Conservation (phyloP, 2,113 vertebrate genomes). For the Corythornis cristatus region DNA sequence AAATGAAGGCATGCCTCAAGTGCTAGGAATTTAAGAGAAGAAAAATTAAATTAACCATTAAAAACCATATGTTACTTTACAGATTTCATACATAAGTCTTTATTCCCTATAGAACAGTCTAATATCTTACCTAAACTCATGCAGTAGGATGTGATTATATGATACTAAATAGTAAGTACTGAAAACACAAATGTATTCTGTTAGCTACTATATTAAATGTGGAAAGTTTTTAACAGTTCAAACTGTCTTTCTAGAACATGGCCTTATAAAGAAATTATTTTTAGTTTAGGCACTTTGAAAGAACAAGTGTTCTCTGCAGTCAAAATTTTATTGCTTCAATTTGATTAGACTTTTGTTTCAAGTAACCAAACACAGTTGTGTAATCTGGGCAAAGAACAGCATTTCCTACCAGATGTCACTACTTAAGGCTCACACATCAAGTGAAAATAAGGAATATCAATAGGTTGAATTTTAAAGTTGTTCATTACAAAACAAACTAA, state of each 20-base stretch:
- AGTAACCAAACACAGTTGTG: background rate
- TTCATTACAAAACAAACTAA: no score
- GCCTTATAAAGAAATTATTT: background rate
- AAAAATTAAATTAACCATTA: background rate
- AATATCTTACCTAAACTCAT: background rate
- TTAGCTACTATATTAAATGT: background rate
- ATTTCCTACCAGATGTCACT: background rate
- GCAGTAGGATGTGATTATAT: background rate
- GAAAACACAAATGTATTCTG: background rate
- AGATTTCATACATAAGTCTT: background rate
- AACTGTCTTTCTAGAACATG: background rate
- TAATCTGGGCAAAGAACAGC: background rate
- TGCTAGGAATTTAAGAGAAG: background rate
- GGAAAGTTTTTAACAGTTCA: background rate
- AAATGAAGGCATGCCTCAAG: background rate
- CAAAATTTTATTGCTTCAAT: background rate
- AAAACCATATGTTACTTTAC: background rate
- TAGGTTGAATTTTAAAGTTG: background rate
- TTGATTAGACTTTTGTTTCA: conserved; percentile 37
- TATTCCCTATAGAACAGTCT: background rate
- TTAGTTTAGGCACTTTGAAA: background rate
- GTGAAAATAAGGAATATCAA: background rate
- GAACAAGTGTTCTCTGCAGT: background rate
- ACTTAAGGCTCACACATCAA: background rate
- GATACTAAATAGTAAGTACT: background rate